Conservation (phyloP, 2,797 vertebrate species). For the Amazonetta brasiliensis region DNA sequence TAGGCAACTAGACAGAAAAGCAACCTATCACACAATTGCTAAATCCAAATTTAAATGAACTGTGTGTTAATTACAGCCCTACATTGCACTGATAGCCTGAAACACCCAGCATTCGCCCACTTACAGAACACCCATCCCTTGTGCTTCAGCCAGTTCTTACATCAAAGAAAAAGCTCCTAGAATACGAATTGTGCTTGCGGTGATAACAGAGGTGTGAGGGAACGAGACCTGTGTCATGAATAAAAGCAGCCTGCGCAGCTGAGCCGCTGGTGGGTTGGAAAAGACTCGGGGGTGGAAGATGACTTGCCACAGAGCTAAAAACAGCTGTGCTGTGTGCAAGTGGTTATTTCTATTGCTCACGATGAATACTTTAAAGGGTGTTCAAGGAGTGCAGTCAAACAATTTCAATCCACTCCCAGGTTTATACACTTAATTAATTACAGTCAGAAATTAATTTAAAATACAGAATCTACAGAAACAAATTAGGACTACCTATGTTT, state of each 20-base stretch:
- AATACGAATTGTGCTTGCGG: background rate
- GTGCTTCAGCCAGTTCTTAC: background rate
- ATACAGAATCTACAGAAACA: background rate
- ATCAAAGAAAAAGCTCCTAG: background rate
- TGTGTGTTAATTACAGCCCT: too few relatives aligned
- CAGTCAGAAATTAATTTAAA: background rate
- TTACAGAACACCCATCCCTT: background rate
- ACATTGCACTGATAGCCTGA: background rate
- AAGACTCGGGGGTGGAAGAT: background rate
- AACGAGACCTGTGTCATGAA: background rate
- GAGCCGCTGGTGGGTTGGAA: background rate
- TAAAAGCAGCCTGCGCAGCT: background rate
- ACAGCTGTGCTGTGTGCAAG: background rate
- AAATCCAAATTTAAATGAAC: background rate
- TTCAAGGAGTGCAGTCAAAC: background rate
- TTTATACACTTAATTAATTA: background rate
- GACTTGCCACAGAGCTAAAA: background rate
- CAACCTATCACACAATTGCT: background rate
- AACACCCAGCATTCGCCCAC: background rate
- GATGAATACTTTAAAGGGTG: background rate
- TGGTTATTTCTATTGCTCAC: background rate
- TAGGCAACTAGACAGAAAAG: background rate
- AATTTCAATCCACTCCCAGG: background rate
- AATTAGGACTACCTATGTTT: background rate
- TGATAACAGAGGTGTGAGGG: fast-evolving